phyloP scores from a whole-genome alignment of 2,888 invertebrate genomes.

The Latrodectus hesperus region DNA sequence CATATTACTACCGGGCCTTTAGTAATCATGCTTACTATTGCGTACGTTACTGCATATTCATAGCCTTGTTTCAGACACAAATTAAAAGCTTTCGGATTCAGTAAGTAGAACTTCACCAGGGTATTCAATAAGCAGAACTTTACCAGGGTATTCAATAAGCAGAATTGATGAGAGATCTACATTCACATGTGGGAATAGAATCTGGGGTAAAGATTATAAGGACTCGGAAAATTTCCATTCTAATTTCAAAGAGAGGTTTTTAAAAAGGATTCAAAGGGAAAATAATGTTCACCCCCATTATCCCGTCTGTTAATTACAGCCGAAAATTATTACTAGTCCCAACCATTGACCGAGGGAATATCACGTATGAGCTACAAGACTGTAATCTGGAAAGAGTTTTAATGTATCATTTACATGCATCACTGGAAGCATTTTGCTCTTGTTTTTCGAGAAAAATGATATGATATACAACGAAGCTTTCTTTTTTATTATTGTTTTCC shows the following conservation, averaged over 20 bases:
- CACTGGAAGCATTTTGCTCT: not conserved
- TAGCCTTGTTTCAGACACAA: not conserved
- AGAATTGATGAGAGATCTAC: too few relatives aligned
- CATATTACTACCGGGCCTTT: not conserved
- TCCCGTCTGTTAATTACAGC: slow-evolving; percentile 11
- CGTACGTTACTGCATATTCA: not conserved
- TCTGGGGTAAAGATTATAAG: slow-evolving; percentile 38
- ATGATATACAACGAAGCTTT: not conserved
- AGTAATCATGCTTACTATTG: not conserved
- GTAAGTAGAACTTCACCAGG: not conserved
- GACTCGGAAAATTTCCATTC: not conserved
- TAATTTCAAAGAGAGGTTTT: not conserved
- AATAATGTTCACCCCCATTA: slow-evolving; percentile 5
- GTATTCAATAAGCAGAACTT: not conserved
- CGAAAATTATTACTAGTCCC: slow-evolving; percentile 9
- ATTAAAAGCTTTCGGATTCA: not conserved
- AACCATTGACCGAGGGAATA: not conserved
- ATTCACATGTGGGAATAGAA: slow-evolving; percentile 30
- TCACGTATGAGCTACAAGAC: not conserved
- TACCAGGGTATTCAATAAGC: not conserved
- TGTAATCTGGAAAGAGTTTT: not conserved
- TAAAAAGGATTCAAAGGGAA: slow-evolving; percentile 4
- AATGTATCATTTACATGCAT: too few relatives aligned
- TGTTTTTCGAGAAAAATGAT: not conserved
- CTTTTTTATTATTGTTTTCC: not conserved